Conservation (phyloP, 1,140 invertebrate genomes). For the Acyrthosiphon pisum region DNA sequence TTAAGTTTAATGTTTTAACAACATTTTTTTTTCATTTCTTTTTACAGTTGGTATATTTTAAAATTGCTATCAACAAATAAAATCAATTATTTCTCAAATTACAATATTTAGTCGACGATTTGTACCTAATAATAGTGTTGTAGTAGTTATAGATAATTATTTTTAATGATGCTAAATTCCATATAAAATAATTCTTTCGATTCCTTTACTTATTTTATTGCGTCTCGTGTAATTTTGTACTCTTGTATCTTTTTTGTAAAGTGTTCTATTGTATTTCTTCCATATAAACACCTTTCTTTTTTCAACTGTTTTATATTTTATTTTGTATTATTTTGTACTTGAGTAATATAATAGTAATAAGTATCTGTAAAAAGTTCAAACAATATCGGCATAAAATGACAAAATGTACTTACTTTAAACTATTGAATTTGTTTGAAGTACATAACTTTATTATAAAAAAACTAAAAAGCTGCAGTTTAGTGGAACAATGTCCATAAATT, state of each 20-base stretch:
- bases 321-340: neutral
- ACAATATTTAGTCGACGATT: neutral
- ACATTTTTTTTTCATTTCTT: neutral
- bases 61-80: neutral
- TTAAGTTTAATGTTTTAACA: neutral
- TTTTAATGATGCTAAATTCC: neutral
- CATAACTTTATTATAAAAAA: slow-evolving; percentile 11
- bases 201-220: neutral
- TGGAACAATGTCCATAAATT: neutral
- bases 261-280: neutral
- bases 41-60: neutral
- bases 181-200: neutral
- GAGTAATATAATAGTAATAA: neutral
- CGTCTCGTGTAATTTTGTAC: neutral
- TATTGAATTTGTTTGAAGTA: slow-evolving; percentile 25
- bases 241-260: neutral
- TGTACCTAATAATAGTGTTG: neutral
- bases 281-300: neutral
- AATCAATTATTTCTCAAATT: neutral
- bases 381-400: neutral
- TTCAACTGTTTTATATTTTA: neutral
- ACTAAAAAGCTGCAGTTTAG: neutral
- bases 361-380: neutral
- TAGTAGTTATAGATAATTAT: neutral
- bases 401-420: neutral